Percentiles rank a stretch among this genome's conserved stretches.
phyloP scores from a whole-genome alignment of 1,140 invertebrate species.

The Tetranychus urticae region DNA sequence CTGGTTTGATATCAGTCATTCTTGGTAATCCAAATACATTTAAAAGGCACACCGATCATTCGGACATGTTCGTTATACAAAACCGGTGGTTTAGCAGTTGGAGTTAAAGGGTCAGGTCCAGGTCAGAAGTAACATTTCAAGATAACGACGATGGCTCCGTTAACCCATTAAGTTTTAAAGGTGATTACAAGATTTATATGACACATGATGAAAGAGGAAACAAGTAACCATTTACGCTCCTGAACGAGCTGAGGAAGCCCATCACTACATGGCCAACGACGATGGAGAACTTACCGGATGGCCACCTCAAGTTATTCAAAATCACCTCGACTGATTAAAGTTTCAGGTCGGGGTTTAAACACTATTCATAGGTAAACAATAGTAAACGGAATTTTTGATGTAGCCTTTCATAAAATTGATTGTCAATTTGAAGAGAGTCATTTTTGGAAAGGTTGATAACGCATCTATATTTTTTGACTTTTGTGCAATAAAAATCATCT shows the following conservation, averaged over 20 bases:
- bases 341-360: not conserved
- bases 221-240: not conserved
- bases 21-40: conserved; percentile 26
- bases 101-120: conserved; percentile 40
- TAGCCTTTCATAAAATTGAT: too few species aligned
- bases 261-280: not conserved
- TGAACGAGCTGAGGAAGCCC: not conserved
- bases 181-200: conserved; percentile 82
- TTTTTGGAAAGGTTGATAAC: too few species aligned
- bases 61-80: conserved; percentile 17
- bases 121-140: conserved; percentile 33
- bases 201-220: conserved; percentile 67
- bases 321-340: not conserved
- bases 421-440: too few species aligned
- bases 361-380: not conserved
- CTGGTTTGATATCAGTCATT: not conserved
- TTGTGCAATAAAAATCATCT: too few species aligned
- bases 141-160: conserved; percentile 88
- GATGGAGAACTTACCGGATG: not conserved
- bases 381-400: not conserved
- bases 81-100: conserved; percentile 54
- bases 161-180: conserved; percentile 76
- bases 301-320: not conserved
- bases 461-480: too few species aligned
- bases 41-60: conserved; percentile 88